phyloP scores from a whole-genome alignment of 1,140 invertebrate species.

The Zaprionus davidi region DNA sequence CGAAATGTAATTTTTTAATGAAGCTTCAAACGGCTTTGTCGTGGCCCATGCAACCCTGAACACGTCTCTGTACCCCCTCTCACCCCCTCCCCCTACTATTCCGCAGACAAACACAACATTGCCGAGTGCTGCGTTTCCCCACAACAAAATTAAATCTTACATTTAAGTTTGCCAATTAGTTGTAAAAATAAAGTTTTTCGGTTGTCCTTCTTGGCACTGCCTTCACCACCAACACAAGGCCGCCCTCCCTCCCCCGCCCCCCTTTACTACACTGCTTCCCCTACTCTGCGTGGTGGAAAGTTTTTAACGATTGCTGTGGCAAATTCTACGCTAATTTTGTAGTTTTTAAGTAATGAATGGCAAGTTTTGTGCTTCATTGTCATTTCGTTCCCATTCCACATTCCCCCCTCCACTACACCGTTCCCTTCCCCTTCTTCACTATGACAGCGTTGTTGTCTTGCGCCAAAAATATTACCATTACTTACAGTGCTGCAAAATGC shows the following conservation, averaged over 20 bases:
- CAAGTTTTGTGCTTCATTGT: slow-evolving; percentile 75
- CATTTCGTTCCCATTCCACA: slow-evolving; percentile 50
- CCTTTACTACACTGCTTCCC: neutral
- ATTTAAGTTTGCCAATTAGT: slow-evolving; percentile 84
- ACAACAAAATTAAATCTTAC: slow-evolving; percentile 82
- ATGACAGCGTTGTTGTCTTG: slow-evolving; percentile 35
- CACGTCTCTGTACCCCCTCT: neutral
- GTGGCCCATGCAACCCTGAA: slow-evolving; percentile 20
- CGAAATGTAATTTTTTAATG: slow-evolving; percentile 78
- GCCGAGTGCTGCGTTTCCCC: slow-evolving; percentile 22
- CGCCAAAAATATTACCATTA: slow-evolving; percentile 68
- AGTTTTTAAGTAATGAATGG: slow-evolving; percentile 80
- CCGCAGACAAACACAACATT: slow-evolving; percentile 18
- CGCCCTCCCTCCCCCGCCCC: neutral
- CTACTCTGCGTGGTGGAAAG: slow-evolving; percentile 38
- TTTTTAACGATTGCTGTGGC: slow-evolving; percentile 74
- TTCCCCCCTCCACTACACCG: neutral
- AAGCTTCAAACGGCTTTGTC: slow-evolving; percentile 76
- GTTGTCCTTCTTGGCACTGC: slow-evolving; percentile 24
- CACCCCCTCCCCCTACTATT: neutral
- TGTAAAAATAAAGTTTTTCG: slow-evolving; percentile 79
- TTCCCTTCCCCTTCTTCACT: slow-evolving; percentile 15
- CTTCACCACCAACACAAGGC: neutral
- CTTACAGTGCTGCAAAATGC: slow-evolving; percentile 38
- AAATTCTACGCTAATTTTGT: slow-evolving; percentile 73